These are phyloP conservation scores for Lysandra bellargus DNA, from an alignment of 2,888 invertebrate genomes.

Conservation along the genomic window DNA sequence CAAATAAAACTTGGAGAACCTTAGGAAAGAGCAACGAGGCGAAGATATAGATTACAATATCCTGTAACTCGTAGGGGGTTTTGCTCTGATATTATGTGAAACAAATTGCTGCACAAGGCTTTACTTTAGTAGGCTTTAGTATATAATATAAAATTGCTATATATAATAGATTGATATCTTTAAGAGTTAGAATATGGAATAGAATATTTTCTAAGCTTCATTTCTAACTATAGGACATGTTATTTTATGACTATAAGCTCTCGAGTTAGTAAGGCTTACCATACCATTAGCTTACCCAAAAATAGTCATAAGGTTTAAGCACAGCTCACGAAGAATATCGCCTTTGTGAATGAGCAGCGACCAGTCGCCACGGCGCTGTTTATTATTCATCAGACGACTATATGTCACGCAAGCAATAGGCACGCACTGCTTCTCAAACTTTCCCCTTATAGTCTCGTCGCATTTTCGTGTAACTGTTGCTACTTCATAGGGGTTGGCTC, in stretches of 20 bases:
- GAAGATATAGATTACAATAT: no score
- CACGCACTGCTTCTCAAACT: slow-evolving; percentile 74
- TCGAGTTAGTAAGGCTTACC: neutral
- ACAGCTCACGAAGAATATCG: slow-evolving; percentile 69
- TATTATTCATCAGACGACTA: slow-evolving; percentile 77
- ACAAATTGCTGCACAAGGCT: no score
- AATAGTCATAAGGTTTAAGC: slow-evolving; percentile 56
- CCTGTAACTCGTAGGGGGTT: no score
- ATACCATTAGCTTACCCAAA: neutral
- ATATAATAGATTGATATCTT: no score
- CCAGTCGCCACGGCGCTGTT: slow-evolving; percentile 71
- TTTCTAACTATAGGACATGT: neutral
- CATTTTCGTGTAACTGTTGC: neutral
- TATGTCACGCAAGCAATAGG: slow-evolving; percentile 71
- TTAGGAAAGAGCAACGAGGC: no score
- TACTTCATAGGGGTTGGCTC: neutral
- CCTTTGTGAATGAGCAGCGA: slow-evolving; percentile 74
- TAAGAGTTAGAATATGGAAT: no score
- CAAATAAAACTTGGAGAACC: no score
- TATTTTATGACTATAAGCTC: neutral
- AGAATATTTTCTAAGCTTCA: neutral
- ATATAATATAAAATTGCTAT: no score
- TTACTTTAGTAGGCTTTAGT: no score
- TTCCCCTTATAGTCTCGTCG: slow-evolving; percentile 44
- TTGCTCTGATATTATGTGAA: no score